Base-by-base conservation (phyloP, 1,140 invertebrate genomes). In the Chironomus tepperi region DNA sequence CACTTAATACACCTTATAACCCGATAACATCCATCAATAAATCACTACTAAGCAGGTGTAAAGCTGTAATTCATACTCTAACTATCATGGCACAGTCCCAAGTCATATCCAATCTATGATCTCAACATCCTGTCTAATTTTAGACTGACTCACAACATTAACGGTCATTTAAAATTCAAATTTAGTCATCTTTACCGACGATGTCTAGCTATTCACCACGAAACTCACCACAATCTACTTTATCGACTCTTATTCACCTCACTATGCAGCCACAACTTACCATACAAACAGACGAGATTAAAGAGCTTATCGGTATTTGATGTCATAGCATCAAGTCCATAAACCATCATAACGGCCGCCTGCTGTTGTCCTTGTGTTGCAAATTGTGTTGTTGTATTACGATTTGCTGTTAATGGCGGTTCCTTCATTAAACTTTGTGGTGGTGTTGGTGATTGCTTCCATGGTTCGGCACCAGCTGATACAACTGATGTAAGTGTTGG, bases 281-380 rank as follows among this genome's bases (percentile, higher is more conserved):
- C 98, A 84, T 99, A 99, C 47, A 98, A 87, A 85, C 97, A 99
- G 84, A 99, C 96, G 74, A 99, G 86, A 85, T 99, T 99, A 88
- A 99, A 99, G n/a, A 99, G 87, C 80, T 92, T 90, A 83, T 98
- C 96, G 76, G 94, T 93, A 84, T 98, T 99, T 81, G 97, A 93
- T 81, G 95, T 95, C 77, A 94, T 89, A 72, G 91, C 89, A 80
- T 96, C 94, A 16, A 99, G 86, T 24, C 97, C 97, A 84, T 99
- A 99, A 42, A 99, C 95, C 97, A 99, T 99, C 85, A 98, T 90
- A 70, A 99, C 96, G 72, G 92, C 90, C 18, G 94, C 93, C 85
- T 87, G 79, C 42, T 77, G 79, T 76, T 82, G 81, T 77, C 79
- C 80, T 77, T 80, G 79, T 74, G 78, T 77, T 74, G 81, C 78